Evolutionary conservation across 2,797 vertebrate genomes (phyloP).

Genomic region (Phoeniculus purpureus): DNA sequence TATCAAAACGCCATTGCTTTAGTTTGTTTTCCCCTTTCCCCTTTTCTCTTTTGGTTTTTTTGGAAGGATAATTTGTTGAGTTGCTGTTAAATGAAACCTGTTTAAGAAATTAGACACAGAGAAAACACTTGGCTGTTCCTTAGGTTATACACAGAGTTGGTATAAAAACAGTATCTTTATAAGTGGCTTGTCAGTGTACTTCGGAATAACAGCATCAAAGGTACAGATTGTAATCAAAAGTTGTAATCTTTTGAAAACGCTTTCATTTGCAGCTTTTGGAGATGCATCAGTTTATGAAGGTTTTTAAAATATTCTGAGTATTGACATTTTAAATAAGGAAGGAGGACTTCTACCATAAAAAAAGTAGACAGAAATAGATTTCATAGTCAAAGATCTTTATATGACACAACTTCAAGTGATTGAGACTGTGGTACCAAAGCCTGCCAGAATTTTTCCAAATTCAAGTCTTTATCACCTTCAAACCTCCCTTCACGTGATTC

Average conservation of each 20-base stretch:
- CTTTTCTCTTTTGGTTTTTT: too few species aligned
- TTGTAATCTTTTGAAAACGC: not conserved
- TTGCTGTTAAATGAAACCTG: not conserved
- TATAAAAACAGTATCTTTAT: not conserved
- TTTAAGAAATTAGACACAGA: not conserved
- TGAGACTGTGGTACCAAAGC: not conserved
- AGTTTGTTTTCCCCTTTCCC: too few species aligned
- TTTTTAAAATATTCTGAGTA: not conserved
- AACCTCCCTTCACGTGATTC: not conserved
- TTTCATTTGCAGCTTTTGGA: not conserved
- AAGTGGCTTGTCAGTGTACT: not conserved
- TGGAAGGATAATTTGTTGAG: not conserved
- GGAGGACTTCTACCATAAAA: not conserved
- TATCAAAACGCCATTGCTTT: not conserved
- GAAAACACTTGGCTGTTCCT: not conserved
- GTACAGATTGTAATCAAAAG: not conserved
- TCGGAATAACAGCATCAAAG: not conserved
- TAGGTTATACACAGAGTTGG: not conserved
- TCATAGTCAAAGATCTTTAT: not conserved
- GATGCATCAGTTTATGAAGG: not conserved
- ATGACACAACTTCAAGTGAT: not conserved
- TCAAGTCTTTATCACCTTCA: not conserved
- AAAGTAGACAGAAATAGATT: not conserved
- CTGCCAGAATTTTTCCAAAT: not conserved
- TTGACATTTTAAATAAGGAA: not conserved